These are phyloP conservation scores for Eupithecia vulgata DNA, from an alignment of 2,888 invertebrate genomes.

Conservation along the genomic window DNA sequence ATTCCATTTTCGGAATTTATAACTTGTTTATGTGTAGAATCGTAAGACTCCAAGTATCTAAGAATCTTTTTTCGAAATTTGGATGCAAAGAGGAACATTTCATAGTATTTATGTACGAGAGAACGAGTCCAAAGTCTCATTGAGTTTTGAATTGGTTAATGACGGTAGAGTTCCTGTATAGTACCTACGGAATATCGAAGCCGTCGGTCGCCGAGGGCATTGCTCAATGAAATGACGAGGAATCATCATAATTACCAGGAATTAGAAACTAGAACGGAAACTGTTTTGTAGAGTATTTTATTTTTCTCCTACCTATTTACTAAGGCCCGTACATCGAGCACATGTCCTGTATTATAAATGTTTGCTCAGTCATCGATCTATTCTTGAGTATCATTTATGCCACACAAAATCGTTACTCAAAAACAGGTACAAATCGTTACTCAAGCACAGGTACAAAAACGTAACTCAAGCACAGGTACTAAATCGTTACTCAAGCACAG, in stretches of 20 bases:
- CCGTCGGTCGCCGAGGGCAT: slow-evolving; percentile 55
- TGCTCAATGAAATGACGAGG: slow-evolving; percentile 69
- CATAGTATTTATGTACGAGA: slow-evolving; percentile 47
- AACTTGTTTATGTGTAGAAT: neutral
- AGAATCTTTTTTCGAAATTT: neutral
- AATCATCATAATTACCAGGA: slow-evolving; percentile 71
- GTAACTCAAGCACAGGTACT: no score
- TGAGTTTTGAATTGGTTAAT: slow-evolving; percentile 75
- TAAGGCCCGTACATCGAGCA: no score
- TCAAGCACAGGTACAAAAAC: no score
- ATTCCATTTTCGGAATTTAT: neutral
- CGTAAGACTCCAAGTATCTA: neutral
- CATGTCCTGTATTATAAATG: no score
- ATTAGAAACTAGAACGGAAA: slow-evolving; percentile 67
- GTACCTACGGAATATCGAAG: slow-evolving; percentile 63
- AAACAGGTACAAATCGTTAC: no score
- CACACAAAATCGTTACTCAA: no score
- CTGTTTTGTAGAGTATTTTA: slow-evolving; percentile 38
- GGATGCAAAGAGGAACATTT: slow-evolving; percentile 33
- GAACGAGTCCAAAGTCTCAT: slow-evolving; percentile 66
- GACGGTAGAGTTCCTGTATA: slow-evolving; percentile 69
- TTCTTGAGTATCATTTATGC: no score
- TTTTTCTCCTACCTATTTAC: slow-evolving; percentile 18
- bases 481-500: no score
- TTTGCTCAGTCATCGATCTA: no score